Conservation (phyloP, 64 coral and sea anemone species). For the Dendrophyllia cribrosa region DNA sequence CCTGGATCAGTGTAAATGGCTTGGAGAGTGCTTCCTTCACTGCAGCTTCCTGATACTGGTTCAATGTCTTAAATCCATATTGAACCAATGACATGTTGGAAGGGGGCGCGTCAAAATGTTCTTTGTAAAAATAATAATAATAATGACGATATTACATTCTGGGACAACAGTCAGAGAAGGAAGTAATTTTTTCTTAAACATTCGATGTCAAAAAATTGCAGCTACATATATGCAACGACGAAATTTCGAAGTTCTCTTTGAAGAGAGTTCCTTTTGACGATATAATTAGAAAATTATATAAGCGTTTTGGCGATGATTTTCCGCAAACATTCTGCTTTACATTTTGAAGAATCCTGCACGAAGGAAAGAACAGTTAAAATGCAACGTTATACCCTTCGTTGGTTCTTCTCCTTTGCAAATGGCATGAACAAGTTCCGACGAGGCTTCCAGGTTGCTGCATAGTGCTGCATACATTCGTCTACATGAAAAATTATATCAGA, state of each 20-base stretch:
- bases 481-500: neutral
- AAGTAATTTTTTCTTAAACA: too few relatives aligned
- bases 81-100: neutral
- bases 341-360: too few relatives aligned
- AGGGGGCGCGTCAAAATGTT: neutral
- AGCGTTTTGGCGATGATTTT: neutral
- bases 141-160: neutral
- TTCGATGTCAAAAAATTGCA: too few relatives aligned
- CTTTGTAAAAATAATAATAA: neutral
- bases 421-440: conserved; percentile 51
- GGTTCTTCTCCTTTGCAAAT: conserved; percentile 57
- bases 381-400: neutral
- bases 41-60: conserved; percentile 75
- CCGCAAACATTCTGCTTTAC: too few relatives aligned
- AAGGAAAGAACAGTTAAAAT: neutral
- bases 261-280: too few relatives aligned
- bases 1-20: conserved; percentile 90
- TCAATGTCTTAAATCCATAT: conserved; percentile 66
- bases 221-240: too few relatives aligned
- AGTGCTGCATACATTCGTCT: conserved; percentile 68
- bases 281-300: too few relatives aligned
- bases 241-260: too few relatives aligned
- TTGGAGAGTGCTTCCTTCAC: conserved; percentile 69
- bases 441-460: neutral
- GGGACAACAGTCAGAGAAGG: neutral